Evolutionary conservation across 2,797 vertebrate genomes (phyloP).

Genomic region (Acipenser transmontanus): DNA sequence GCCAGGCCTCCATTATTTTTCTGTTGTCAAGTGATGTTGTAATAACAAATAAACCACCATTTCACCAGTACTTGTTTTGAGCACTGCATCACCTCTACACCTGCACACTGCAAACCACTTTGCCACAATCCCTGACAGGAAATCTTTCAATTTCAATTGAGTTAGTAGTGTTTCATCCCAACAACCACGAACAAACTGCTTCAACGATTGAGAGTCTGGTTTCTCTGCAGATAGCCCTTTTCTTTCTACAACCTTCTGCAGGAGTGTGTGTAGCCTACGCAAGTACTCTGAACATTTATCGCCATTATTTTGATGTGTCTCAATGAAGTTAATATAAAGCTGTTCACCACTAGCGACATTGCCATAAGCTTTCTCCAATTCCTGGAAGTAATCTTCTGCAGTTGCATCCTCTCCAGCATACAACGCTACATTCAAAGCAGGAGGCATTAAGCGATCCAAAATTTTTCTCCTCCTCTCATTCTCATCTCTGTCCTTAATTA

Average conservation of each 20-base stretch:
- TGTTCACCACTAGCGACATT: conserved; percentile 20
- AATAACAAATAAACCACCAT: no score
- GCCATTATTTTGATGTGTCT: conserved; percentile 18
- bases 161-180: background rate
- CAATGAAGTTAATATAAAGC: conserved; percentile 24
- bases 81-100: no score
- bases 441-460: conserved; percentile 15
- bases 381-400: conserved; percentile 3
- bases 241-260: conserved; percentile 16
- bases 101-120: no score
- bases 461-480: conserved; percentile 10
- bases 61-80: no score
- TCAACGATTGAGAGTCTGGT: conserved; percentile 11
- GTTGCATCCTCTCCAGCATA: conserved; percentile 9
- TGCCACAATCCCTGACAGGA: no score
- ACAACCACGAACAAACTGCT: conserved; percentile 14
- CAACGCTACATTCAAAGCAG: conserved; percentile 19
- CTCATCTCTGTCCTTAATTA: background rate
- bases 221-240: conserved; percentile 5
- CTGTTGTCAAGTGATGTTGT: no score
- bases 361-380: conserved; percentile 25
- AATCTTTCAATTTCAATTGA: no score
- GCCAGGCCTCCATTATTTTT: no score
- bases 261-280: conserved; percentile 8
- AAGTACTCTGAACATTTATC: conserved; percentile 18